Conservation (phyloP, 2,888 invertebrate genomes). For the Drosophila tanythrix region DNA sequence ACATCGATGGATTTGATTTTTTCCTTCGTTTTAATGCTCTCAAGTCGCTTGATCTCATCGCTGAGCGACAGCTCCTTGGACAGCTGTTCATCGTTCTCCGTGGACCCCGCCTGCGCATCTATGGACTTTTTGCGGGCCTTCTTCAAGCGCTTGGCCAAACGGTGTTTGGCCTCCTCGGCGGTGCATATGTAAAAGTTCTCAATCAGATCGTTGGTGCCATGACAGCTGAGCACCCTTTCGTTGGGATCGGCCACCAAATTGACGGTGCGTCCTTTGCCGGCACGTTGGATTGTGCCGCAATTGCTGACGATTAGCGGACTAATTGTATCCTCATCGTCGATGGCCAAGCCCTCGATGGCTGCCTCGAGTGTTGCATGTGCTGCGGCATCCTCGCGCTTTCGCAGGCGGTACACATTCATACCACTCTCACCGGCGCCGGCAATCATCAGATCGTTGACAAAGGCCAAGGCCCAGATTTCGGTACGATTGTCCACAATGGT, state of each 20-base stretch:
- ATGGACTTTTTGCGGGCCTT: constrained; percentile 86
- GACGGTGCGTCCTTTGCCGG: constrained; percentile 92
- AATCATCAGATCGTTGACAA: constrained; percentile 93
- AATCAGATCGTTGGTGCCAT: constrained; percentile 92
- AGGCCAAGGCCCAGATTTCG: constrained; percentile 94
- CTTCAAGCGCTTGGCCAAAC: constrained; percentile 91
- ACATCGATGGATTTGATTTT: constrained; percentile 90
- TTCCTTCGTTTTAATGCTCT: constrained; percentile 88
- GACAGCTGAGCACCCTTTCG: constrained; percentile 91
- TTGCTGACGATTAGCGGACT: constrained; percentile 90
- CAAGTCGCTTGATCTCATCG: constrained; percentile 90
- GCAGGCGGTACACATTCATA: constrained; percentile 93
- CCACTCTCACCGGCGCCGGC: constrained; percentile 94
- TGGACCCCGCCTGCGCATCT: constrained; percentile 25
- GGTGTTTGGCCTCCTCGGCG: constrained; percentile 89
- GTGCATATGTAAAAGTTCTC: constrained; percentile 93
- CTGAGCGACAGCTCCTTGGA: constrained; percentile 86
- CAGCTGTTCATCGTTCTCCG: constrained; percentile 45
- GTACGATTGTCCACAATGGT: constrained; percentile 95
- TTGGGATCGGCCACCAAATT: constrained; percentile 90
- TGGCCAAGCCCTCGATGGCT: constrained; percentile 83
- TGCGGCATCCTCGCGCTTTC: constrained; percentile 85
- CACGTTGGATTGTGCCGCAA: constrained; percentile 92
- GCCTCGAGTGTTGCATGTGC: constrained; percentile 85
- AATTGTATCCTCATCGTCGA: constrained; percentile 83